A percentile compares a stretch with the other conserved stretches of the same genome.
These are phyloP conservation scores for Notechis scutatus DNA, from an alignment of 2,113 vertebrate genomes.

Conservation along the genomic window DNA sequence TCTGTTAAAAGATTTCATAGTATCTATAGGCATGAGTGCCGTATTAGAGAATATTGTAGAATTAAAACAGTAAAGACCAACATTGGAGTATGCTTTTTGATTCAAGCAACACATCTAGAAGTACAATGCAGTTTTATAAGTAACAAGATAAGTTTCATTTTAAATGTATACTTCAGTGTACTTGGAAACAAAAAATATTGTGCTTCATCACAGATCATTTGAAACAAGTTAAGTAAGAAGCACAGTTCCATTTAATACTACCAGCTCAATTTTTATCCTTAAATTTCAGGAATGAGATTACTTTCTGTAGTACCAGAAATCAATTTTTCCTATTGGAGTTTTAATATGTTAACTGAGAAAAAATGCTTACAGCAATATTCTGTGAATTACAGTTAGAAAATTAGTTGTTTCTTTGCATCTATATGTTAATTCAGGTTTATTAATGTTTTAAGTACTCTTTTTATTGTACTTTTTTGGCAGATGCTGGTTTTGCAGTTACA, in stretches of 20 bases:
- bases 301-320: background rate
- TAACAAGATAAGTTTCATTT: constrained; percentile 7
- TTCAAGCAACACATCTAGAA: background rate
- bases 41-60: background rate
- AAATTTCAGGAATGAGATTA: background rate
- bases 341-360: accelerated
- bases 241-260: background rate
- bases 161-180: constrained; percentile 2
- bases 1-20: background rate
- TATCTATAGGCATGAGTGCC: background rate
- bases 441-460: background rate
- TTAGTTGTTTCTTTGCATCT: accelerated
- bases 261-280: background rate
- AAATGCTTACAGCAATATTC: accelerated
- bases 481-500: constrained; percentile 88
- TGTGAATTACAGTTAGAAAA: accelerated
- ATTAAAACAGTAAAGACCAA: background rate
- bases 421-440: background rate
- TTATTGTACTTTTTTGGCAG: constrained; percentile 60
- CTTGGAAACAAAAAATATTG: background rate
- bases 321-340: background rate
- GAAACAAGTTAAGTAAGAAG: background rate
- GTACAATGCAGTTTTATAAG: background rate
- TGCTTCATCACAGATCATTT: background rate
- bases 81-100: accelerated